These are phyloP conservation scores for Eupithecia dodoneata DNA, from an alignment of 2,888 invertebrate species.

Conservation along the genomic window DNA sequence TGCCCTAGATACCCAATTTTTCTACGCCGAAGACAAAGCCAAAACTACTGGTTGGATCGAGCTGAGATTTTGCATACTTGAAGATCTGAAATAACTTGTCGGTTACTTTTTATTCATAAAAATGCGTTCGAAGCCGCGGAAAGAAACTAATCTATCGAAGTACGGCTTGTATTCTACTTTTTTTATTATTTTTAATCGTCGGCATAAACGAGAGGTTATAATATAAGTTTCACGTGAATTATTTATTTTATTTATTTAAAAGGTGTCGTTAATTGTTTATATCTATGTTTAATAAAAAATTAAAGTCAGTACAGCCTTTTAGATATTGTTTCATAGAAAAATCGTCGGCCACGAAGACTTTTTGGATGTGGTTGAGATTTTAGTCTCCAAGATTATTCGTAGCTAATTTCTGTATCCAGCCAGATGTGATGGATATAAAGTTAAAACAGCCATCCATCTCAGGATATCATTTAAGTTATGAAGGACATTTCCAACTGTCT, in stretches of 20 bases:
- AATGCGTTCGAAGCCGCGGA: no score
- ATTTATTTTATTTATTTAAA: neutral
- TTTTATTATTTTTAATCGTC: no score
- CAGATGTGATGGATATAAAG: neutral
- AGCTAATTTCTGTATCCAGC: neutral
- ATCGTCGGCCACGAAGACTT: neutral
- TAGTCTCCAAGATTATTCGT: neutral
- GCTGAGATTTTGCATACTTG: no score
- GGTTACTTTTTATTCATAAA: no score
- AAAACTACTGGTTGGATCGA: no score
- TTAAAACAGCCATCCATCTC: neutral
- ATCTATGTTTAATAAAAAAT: neutral
- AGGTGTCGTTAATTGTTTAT: neutral
- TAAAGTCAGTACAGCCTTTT: neutral
- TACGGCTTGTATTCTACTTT: neutral
- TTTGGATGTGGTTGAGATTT: neutral
- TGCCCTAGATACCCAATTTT: no score
- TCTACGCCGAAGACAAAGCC: no score
- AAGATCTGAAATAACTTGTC: no score
- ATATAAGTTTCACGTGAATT: neutral
- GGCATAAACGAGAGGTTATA: no score
- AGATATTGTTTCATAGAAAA: neutral
- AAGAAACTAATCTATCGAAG: no score
- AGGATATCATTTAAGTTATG: neutral
- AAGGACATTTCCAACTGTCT: neutral